phyloP scores from a whole-genome alignment of 2,113 vertebrate species.

The Brachyistius frenatus region DNA sequence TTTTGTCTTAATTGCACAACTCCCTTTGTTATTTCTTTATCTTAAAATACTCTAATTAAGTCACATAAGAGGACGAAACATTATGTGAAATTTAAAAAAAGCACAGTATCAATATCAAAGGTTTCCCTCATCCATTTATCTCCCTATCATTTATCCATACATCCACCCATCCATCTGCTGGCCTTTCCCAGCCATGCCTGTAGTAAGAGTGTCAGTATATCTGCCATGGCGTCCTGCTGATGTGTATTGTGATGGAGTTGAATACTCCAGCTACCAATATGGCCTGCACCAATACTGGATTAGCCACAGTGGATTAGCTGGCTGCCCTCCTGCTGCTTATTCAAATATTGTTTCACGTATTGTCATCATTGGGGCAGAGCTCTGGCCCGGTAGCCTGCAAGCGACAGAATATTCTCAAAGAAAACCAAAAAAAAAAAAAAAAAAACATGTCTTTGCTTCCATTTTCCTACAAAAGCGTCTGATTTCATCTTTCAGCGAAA shows the following conservation, averaged over 20 bases:
- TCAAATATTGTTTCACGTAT: slow-evolving; percentile 86
- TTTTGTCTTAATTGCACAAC: background rate
- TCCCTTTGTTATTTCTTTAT: background rate
- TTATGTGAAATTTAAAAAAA: background rate
- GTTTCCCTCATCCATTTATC: slow-evolving; percentile 34
- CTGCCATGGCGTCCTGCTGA: slow-evolving; percentile 83
- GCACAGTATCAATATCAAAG: background rate
- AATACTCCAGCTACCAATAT: slow-evolving; percentile 83
- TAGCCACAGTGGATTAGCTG: slow-evolving; percentile 85
- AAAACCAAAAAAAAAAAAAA: slow-evolving; percentile 35
- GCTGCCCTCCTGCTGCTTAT: slow-evolving; percentile 84
- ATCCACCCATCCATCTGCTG: slow-evolving; percentile 75
- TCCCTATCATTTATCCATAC: slow-evolving; percentile 30
- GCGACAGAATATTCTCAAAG: slow-evolving; percentile 73
- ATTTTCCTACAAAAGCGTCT: slow-evolving; percentile 50
- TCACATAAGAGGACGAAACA: background rate
- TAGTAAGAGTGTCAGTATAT: slow-evolving; percentile 80
- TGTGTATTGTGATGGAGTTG: slow-evolving; percentile 81
- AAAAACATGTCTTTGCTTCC: slow-evolving; percentile 52
- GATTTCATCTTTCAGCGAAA: slow-evolving; percentile 59
- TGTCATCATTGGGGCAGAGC: slow-evolving; percentile 80
- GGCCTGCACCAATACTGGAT: slow-evolving; percentile 84
- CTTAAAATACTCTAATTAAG: background rate
- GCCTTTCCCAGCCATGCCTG: slow-evolving; percentile 76
- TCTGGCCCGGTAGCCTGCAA: slow-evolving; percentile 54